Percentiles rank a stretch among this genome's conserved stretches.
These are phyloP conservation scores for Agelas oroides DNA, from an alignment of 37 sponge, comb jelly and placozoan genomes.

Conservation along the genomic window DNA sequence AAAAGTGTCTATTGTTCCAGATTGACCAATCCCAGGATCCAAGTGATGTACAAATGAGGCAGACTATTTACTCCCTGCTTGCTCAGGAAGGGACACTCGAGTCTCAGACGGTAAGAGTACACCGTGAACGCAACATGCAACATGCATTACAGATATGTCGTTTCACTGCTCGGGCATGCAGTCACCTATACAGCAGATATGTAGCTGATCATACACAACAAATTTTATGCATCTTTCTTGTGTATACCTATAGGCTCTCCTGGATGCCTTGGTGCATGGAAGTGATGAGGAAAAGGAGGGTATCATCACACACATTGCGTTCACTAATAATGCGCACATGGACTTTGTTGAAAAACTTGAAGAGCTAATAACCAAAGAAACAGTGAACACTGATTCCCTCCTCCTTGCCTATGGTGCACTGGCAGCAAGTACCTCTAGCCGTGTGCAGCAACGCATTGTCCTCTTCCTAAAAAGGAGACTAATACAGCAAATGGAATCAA, in stretches of 20 bases:
- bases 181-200: too few species aligned
- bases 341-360: constrained; percentile 14
- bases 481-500: neutral
- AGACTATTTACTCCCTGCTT: constrained; percentile 49
- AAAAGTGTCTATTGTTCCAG: too few species aligned
- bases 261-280: neutral
- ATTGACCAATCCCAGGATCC: neutral
- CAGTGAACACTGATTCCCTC: constrained; percentile 22
- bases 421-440: neutral
- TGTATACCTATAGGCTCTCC: constrained; percentile 30
- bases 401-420: constrained; percentile 48
- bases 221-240: too few species aligned
- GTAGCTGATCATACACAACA: too few species aligned
- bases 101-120: constrained; percentile 48
- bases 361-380: neutral
- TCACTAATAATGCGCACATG: constrained; percentile 19
- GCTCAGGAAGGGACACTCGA: constrained; percentile 24
- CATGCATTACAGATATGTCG: too few species aligned
- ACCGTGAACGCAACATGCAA: too few species aligned
- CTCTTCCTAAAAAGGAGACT: constrained; percentile 5
- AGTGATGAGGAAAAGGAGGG: constrained; percentile 18
- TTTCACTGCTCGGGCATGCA: too few species aligned
- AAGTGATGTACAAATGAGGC: constrained; percentile 40
- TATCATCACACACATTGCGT: constrained; percentile 15
- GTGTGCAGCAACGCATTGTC: neutral